Conservation (phyloP, 2,113 vertebrate species). For the Kryptolebias marmoratus region DNA sequence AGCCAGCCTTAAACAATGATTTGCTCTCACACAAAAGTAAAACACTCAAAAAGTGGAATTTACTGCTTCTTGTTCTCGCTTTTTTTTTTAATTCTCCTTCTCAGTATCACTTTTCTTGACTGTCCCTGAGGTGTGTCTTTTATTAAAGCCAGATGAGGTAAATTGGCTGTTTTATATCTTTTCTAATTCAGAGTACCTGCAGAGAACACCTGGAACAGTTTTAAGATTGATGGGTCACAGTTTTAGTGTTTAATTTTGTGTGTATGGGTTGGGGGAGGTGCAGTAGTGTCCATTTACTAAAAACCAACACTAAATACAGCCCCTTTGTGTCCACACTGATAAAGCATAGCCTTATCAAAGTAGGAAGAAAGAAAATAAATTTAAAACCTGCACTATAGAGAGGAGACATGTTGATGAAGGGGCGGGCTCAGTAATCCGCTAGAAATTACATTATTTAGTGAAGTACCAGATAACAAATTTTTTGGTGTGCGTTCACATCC, state of each 20-base stretch:
- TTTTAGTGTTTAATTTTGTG: constrained; percentile 13
- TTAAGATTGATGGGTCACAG: constrained; percentile 22
- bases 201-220: constrained; percentile 54
- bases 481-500: too few species aligned
- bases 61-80: not conserved
- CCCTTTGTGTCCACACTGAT: too few species aligned
- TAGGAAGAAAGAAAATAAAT: too few species aligned
- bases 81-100: not conserved
- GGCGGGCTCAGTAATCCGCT: too few species aligned
- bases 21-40: not conserved
- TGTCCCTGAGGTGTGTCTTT: constrained; percentile 35
- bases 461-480: too few species aligned
- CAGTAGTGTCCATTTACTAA: too few species aligned
- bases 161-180: constrained; percentile 35
- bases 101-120: constrained; percentile 2
- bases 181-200: constrained; percentile 48
- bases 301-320: too few species aligned
- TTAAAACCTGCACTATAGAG: too few species aligned
- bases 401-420: too few species aligned
- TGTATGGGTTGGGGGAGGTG: not conserved
- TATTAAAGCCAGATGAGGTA: constrained; percentile 48
- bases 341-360: too few species aligned
- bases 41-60: not conserved
- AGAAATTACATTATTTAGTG: too few species aligned
- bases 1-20: not conserved